phyloP scores from a whole-genome alignment of 30 jellyfish, hydroid and myxozoan genomes.

The Pelagia noctiluca region DNA sequence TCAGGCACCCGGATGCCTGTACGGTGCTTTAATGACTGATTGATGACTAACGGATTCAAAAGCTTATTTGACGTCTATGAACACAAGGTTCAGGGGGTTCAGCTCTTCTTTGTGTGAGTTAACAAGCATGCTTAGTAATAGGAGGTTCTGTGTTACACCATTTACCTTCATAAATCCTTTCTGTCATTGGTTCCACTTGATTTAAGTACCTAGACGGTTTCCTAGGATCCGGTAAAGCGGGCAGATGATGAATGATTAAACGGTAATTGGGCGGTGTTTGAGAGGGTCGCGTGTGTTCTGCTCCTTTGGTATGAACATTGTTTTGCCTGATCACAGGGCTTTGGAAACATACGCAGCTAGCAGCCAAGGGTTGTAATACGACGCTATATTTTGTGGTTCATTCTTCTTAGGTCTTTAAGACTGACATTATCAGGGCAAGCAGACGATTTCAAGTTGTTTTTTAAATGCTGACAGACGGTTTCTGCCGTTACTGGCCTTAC shows the following conservation, averaged over 20 bases:
- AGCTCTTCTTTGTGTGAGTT: neutral
- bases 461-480: too few species aligned
- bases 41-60: slow-evolving; percentile 1
- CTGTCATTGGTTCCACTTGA: slow-evolving; percentile 3
- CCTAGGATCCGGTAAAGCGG: neutral
- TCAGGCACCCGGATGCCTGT: slow-evolving; percentile 6
- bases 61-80: neutral
- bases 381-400: neutral
- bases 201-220: neutral
- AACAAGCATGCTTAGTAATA: neutral
- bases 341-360: neutral
- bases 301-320: too few species aligned
- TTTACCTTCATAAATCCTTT: slow-evolving; percentile 14
- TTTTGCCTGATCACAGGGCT: neutral
- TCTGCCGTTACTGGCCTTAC: too few species aligned
- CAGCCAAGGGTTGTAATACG: slow-evolving; percentile 19
- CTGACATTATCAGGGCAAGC: too few species aligned
- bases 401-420: neutral
- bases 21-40: slow-evolving; percentile 6
- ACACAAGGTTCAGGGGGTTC: neutral
- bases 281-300: slow-evolving; percentile 6
- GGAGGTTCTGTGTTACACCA: neutral
- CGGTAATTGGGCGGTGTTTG: slow-evolving; percentile 15
- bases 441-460: too few species aligned
- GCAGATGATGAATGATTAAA: slow-evolving; percentile 7